Evolutionary conservation across 2,113 vertebrate species (phyloP).

Genomic region (Gymnobelideus leadbeateri): DNA sequence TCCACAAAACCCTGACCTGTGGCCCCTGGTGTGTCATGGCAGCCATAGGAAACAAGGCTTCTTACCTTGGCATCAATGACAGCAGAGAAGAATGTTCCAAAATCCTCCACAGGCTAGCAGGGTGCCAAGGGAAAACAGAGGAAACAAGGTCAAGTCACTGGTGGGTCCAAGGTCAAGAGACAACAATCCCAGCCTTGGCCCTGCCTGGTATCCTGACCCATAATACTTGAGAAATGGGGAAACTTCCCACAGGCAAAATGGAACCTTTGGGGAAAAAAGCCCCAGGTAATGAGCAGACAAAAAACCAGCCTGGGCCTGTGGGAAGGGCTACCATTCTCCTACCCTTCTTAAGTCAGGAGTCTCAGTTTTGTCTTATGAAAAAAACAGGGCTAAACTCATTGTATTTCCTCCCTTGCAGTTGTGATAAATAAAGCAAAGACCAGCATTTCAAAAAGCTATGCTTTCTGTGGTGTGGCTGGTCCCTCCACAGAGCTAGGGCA

Average conservation of each 20-base stretch:
- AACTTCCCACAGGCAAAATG: neutral
- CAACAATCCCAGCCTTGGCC: fast-evolving
- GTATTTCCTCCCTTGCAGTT: neutral
- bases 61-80: slow-evolving; percentile 96
- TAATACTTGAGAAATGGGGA: neutral
- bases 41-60: neutral
- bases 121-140: neutral
- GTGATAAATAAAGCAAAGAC: slow-evolving; percentile 52
- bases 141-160: neutral
- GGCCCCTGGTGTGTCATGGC: neutral
- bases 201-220: slow-evolving; percentile 54
- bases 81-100: slow-evolving; percentile 92
- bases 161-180: neutral
- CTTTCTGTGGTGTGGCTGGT: neutral
- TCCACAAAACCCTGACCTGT: neutral
- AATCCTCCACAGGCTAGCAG: slow-evolving; percentile 92
- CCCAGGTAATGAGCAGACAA: neutral
- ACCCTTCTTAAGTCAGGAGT: neutral
- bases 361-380: neutral
- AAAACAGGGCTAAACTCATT: neutral
- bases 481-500: neutral
- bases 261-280: neutral
- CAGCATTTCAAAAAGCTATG: neutral
- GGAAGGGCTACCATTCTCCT: neutral
- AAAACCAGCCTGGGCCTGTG: neutral